These are phyloP conservation scores for Cheirogaleus major DNA, from an alignment of 2,797 vertebrate species.

Conservation along the genomic window DNA sequence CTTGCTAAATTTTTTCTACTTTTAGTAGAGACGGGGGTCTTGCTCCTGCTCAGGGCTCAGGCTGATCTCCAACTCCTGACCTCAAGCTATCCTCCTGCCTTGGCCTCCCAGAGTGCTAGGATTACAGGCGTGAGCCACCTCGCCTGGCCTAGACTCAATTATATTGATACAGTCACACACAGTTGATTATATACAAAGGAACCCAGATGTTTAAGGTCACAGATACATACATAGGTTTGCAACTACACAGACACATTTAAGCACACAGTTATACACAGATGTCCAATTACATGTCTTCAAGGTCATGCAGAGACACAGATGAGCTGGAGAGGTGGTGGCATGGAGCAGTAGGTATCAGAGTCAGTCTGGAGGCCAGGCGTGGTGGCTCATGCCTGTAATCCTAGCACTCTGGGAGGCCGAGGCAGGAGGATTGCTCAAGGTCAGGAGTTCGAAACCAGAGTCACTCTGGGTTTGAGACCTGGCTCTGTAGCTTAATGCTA, in stretches of 20 bases:
- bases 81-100: too few relatives aligned
- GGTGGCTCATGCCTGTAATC: too few relatives aligned
- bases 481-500: conserved; percentile 6
- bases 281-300: conserved; percentile 5
- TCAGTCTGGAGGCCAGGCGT: neutral
- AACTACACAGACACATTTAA: neutral
- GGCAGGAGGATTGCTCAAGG: too few relatives aligned
- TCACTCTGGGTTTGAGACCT: neutral
- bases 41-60: too few relatives aligned
- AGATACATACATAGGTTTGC: neutral
- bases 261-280: neutral
- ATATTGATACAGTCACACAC: neutral
- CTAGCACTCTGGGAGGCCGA: too few relatives aligned
- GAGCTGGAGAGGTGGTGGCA: neutral
- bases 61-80: too few relatives aligned
- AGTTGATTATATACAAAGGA: neutral
- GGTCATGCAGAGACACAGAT: neutral
- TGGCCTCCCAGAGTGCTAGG: too few relatives aligned
- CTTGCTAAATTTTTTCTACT: too few relatives aligned
- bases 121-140: too few relatives aligned
- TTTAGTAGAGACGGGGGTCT: too few relatives aligned
- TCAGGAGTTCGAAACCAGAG: neutral
- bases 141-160: neutral
- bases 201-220: neutral
- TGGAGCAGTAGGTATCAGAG: neutral